phyloP scores from a whole-genome alignment of 2,113 vertebrate species.

The Spea bombifrons region DNA sequence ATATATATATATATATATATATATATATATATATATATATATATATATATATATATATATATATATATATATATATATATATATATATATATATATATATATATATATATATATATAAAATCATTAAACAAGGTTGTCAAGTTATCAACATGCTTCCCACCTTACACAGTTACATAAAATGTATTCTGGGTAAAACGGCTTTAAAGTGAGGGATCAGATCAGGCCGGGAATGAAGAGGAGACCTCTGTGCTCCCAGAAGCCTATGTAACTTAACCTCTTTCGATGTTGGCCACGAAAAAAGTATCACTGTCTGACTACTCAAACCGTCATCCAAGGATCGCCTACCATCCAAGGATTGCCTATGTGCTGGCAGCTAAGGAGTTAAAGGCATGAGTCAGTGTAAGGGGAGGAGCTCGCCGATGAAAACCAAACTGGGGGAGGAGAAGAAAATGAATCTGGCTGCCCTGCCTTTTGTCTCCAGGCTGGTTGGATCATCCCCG shows the following conservation, averaged over 20 bases:
- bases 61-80: neutral
- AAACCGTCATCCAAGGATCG: too few relatives aligned
- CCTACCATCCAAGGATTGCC: neutral
- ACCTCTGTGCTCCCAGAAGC: too few relatives aligned
- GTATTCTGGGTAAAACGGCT: too few relatives aligned
- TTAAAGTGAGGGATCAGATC: too few relatives aligned
- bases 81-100: neutral
- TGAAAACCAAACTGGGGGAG: conserved; percentile 14
- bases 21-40: neutral
- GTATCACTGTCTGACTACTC: too few relatives aligned
- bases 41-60: neutral
- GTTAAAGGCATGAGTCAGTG: conserved; percentile 36
- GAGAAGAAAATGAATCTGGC: conserved; percentile 20
- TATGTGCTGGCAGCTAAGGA: neutral
- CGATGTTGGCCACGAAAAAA: too few relatives aligned
- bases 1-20: neutral
- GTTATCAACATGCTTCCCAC: too few relatives aligned
- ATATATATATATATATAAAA: neutral
- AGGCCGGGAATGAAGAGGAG: too few relatives aligned
- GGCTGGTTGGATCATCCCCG: conserved; percentile 36
- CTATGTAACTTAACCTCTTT: too few relatives aligned
- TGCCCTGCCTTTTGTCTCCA: conserved; percentile 48
- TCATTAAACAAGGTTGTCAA: too few relatives aligned
- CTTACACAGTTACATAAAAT: too few relatives aligned
- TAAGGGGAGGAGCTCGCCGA: conserved; percentile 14